Percentiles rank a stretch among this genome's conserved stretches.
These are phyloP conservation scores for Recurvirostra avosetta DNA, from an alignment of 2,113 vertebrate species.

Conservation along the genomic window DNA sequence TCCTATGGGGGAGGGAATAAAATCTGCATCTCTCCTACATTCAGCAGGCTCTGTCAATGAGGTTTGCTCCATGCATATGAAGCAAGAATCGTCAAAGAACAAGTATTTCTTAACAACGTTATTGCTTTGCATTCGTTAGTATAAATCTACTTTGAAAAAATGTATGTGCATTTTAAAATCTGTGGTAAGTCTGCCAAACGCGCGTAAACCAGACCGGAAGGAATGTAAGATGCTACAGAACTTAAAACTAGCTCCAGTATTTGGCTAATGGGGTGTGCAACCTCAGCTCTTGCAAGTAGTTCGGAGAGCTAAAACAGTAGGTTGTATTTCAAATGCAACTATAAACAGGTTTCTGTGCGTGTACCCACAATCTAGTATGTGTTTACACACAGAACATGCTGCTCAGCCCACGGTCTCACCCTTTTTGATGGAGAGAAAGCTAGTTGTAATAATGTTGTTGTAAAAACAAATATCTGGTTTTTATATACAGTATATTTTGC, in stretches of 20 bases:
- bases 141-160: background rate
- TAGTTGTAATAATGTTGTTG: background rate
- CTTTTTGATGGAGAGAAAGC: background rate
- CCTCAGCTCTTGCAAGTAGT: background rate
- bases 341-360: background rate
- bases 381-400: background rate
- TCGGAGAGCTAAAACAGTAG: background rate
- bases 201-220: background rate
- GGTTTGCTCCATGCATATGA: background rate
- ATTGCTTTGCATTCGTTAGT: background rate
- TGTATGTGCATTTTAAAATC: accelerated
- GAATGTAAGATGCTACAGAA: background rate
- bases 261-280: background rate
- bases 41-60: background rate
- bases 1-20: background rate
- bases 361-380: accelerated
- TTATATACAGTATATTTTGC: background rate
- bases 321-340: background rate
- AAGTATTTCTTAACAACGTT: background rate
- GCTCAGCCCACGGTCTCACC: background rate
- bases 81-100: background rate
- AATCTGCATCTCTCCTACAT: background rate
- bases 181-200: background rate
- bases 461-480: background rate
- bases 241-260: background rate